Conservation (phyloP, 64 coral and sea anemone genomes). For the Actinia tenebrosa region DNA sequence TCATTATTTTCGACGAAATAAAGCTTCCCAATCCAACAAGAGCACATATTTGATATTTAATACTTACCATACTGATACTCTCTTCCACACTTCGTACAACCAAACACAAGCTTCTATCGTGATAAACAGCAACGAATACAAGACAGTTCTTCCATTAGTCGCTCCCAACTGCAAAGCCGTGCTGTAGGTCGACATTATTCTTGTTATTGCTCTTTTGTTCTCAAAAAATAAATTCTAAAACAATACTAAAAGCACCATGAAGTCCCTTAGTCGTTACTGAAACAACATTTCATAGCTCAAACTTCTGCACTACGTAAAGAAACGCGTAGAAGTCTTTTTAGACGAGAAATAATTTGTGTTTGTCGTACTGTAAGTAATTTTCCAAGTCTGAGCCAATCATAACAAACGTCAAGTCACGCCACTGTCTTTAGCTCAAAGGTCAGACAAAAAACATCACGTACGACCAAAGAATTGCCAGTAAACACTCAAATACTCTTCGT, state of each 20-base stretch:
- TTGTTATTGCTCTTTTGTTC: not conserved
- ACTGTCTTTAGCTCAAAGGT: not conserved
- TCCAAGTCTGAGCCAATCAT: not conserved
- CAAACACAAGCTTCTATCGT: not conserved
- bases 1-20: not conserved
- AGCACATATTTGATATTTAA: not conserved
- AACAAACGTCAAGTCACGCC: not conserved
- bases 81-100: not conserved
- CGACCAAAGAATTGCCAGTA: not conserved
- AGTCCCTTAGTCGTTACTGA: not conserved
- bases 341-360: not conserved
- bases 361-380: not conserved
- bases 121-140: not conserved
- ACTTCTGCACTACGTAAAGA: not conserved
- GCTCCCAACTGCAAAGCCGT: not conserved
- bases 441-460: not conserved
- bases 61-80: slow-evolving; percentile 3
- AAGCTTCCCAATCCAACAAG: not conserved
- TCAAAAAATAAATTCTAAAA: not conserved
- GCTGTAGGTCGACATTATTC: not conserved
- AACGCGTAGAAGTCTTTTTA: not conserved
- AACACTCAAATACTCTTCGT: not conserved
- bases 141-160: not conserved
- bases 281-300: not conserved
- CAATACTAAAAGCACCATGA: not conserved